Base-by-base conservation (phyloP, 2,113 vertebrate genomes). In the Galbula dea region DNA sequence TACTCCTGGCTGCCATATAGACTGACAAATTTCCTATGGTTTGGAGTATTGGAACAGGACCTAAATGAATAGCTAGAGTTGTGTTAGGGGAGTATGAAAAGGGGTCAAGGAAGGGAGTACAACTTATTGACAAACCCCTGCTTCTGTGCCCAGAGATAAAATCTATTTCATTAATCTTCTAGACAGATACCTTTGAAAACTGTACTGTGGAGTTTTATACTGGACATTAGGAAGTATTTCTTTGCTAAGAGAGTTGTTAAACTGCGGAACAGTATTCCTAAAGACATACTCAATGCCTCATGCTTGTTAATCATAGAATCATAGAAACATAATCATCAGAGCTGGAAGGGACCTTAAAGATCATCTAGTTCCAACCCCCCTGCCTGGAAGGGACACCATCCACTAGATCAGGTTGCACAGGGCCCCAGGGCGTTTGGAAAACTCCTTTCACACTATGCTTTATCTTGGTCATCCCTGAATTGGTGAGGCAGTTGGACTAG, bases 1-100 rank as follows among this genome's bases (percentile, higher is more conserved):
- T 0, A 1, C 2, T 86, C 8, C 36, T 37, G 15, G 13, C 51
- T 58, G 15, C 7, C 12, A 8, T 13, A 23, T 1, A 22, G 16
- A 72, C 17, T 15, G 5, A 10, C 46, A 59, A 65, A 27, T 67
- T 75, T 39, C 21, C 12, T 43, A 1, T 22, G 10, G 7, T 26
- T 69, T 69, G n/a, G 17, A 65, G 12, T 34, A 55, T 3, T 22
- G 45, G 15, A 74, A 84, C 22, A 85, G 10, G 69, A 39, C 7
- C 7, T 62, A 34, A 15, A 14, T 5, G 7, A 37, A 7, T 3
- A 30, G 4, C 6, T 11, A 83, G 23, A 59, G 7, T n/a, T 52
- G 5, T 51, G 48, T 12, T 32, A 80, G 20, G 20, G 17, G 3
- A 79, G 8, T 4, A 55, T 30, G 11, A 76, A 43, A 4, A 23